Evolutionary conservation across 2,797 vertebrate species (phyloP), one percentile per base, ranked within the genome.

Genomic region (Synaphobranchus kaupii): DNA sequence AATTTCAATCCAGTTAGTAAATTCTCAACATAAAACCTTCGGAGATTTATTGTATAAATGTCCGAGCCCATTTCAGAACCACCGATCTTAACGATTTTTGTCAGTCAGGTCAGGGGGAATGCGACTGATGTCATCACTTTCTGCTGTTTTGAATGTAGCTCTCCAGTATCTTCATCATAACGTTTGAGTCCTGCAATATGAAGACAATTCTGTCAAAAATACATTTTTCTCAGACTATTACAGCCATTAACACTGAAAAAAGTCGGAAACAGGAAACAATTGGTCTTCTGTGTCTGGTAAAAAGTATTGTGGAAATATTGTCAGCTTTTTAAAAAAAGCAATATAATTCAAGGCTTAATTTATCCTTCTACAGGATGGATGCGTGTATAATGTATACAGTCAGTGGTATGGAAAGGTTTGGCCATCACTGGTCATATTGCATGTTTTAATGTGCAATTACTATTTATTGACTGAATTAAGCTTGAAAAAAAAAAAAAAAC

Each of bases 101-200:
- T 81, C 47, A 81, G 3, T 81, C 78, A 50, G 47, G 47, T 50
- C 78, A 81, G 7, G 20, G 20, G 20, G 10, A 47, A 81, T 50
- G 4, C 3, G 47, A 81, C 20, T 12, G 50, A 56, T 76, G 86
- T 81, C 60, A 50, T 95, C 93, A 96, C 90, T 95, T 96, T 93
- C 89, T 94, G 89, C 86, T 90, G 87, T 88, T 94, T 89, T 93
- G 93, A 88, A 95, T 90, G 93, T 96, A 95, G 90, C 88, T 95
- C 90, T 93, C 91, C 92, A 97, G 92, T 92, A 96, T 94, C 93
- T 95, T 95, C 94, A 93, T 93, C 91, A 96, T 89, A 91, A 95
- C 89, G 85, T 94, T 93, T 50, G 89, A 89, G 85, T 95, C 96
- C 96, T 97, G 92, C 54, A 95, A 95, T 52, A 91, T 81, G 81